phyloP scores from a whole-genome alignment of 2,797 vertebrate species.

The Gallinago stenura region DNA sequence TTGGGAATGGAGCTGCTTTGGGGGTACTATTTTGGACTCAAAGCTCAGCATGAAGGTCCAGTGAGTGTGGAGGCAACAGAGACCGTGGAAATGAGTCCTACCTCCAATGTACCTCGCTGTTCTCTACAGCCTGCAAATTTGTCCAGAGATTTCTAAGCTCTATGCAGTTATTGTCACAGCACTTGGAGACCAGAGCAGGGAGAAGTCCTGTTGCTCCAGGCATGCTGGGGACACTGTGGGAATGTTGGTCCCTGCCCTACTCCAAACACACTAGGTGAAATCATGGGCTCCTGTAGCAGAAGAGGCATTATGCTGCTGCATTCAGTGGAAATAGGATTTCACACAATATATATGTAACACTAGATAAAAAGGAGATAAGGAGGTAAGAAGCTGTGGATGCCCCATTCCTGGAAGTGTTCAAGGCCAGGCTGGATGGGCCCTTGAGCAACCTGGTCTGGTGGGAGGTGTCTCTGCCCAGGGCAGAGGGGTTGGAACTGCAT shows the following conservation, averaged over 20 bases:
- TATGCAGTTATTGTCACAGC: not conserved
- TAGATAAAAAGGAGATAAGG: not conserved
- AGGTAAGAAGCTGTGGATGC: not conserved
- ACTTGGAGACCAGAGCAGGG: not conserved
- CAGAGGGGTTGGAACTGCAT: not conserved
- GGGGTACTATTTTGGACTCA: not conserved
- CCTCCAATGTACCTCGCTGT: accelerated
- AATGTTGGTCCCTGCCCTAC: not conserved
- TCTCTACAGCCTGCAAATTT: not conserved
- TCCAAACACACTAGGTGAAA: not conserved
- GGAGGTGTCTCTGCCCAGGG: not conserved
- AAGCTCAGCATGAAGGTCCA: not conserved
- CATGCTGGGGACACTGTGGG: accelerated
- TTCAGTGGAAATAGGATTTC: not conserved
- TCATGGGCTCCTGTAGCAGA: accelerated
- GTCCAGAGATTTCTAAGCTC: not conserved
- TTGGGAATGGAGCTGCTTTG: not conserved
- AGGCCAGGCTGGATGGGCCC: not conserved
- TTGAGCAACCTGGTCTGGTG: not conserved
- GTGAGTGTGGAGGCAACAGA: not conserved
- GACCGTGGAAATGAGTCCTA: accelerated
- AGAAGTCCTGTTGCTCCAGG: not conserved
- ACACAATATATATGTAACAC: not conserved
- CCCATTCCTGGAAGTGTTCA: not conserved
- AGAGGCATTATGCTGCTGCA: not conserved